Percentiles rank a stretch among this genome's conserved stretches.
Evolutionary conservation across 2,888 invertebrate genomes (phyloP).

Genomic region (Aradus depressus): DNA sequence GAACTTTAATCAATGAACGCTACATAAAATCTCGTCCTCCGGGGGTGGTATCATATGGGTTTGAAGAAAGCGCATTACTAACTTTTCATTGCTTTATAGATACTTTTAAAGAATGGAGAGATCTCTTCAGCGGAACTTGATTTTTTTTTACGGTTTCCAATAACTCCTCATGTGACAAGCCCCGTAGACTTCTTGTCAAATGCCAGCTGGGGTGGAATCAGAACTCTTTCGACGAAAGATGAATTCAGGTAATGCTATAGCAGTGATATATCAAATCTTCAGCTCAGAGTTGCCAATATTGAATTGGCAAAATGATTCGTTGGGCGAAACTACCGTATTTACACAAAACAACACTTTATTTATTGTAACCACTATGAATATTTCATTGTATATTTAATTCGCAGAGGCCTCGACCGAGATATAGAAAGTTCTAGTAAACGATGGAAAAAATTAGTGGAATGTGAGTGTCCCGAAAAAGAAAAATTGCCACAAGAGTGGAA

Average conservation of each 20-base stretch:
- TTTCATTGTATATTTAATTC: not conserved
- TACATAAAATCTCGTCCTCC: too few species aligned
- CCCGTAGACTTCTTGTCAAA: slow-evolving; percentile 92
- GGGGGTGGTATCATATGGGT: too few species aligned
- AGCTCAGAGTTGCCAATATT: too few species aligned
- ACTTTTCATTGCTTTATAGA: too few species aligned
- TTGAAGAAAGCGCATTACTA: too few species aligned
- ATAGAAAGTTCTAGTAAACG: slow-evolving; percentile 93
- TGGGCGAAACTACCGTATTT: too few species aligned
- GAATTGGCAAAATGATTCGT: too few species aligned
- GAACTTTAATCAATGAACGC: too few species aligned
- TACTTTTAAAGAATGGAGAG: slow-evolving; percentile 76
- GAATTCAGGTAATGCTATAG: slow-evolving; percentile 53
- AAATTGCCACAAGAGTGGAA: slow-evolving; percentile 99
- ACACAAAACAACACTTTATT: too few species aligned
- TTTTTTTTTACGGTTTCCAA: slow-evolving; percentile 83
- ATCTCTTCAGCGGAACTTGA: slow-evolving; percentile 76
- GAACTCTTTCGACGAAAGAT: slow-evolving; percentile 77
- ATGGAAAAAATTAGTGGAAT: slow-evolving; percentile 94
- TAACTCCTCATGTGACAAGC: slow-evolving; percentile 82
- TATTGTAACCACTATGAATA: too few species aligned
- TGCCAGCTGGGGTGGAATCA: slow-evolving; percentile 89
- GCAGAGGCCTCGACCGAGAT: slow-evolving; percentile 80
- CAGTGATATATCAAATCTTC: not conserved
- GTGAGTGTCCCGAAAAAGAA: slow-evolving; percentile 88